Conservation (phyloP, 2,113 vertebrate genomes). For the Cephalopterus ornatus region DNA sequence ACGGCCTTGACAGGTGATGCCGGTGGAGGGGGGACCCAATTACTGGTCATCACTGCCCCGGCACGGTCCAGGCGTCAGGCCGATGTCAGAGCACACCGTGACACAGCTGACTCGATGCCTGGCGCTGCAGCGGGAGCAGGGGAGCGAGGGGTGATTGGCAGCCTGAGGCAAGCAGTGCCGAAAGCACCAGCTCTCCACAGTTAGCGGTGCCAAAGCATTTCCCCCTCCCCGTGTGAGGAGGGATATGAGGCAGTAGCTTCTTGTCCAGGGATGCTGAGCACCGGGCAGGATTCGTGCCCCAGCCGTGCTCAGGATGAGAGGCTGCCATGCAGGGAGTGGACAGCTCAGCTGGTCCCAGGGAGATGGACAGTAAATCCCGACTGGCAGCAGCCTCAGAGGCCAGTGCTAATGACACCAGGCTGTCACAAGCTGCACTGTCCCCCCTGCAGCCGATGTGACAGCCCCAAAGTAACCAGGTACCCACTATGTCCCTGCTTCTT, state of each 20-base stretch:
- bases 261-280: neutral
- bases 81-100: neutral
- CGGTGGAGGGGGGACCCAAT: neutral
- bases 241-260: neutral
- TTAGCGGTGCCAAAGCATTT: neutral
- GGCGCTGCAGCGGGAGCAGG: neutral
- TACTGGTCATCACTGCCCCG: neutral
- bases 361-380: neutral
- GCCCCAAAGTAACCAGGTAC: neutral
- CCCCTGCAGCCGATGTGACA: slow-evolving; percentile 45
- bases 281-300: neutral
- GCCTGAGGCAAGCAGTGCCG: neutral
- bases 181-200: neutral
- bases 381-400: neutral
- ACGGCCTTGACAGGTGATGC: neutral
- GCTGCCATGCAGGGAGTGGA: neutral
- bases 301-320: neutral
- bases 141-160: neutral
- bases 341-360: neutral
- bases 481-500: neutral
- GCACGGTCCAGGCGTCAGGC: neutral
- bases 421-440: slow-evolving; percentile 2
- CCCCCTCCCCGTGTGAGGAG: rapidly evolving
- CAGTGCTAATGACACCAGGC: neutral
- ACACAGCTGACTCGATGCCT: neutral